Percentiles rank a stretch among this genome's conserved stretches.
Conservation (phyloP, 1,140 invertebrate species). For the Brachionus paranguensis region DNA sequence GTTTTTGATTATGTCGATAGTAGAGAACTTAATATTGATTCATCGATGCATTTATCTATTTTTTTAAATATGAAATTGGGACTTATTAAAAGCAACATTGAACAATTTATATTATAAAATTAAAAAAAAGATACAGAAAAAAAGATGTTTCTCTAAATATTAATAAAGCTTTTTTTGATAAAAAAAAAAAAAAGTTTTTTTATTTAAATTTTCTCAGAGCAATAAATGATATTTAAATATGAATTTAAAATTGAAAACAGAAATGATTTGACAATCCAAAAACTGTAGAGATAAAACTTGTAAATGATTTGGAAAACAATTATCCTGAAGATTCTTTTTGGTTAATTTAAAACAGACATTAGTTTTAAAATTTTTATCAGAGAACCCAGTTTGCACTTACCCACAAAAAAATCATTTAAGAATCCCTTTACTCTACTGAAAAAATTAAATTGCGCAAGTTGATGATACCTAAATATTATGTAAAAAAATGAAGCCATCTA, state of each 20-base stretch:
- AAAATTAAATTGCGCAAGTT: neutral
- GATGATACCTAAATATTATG: neutral
- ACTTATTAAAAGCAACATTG: no score
- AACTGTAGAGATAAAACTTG: neutral
- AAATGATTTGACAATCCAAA: neutral
- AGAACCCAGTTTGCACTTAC: neutral
- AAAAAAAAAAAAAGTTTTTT: no score
- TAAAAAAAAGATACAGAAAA: no score
- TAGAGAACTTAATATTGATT: no score
- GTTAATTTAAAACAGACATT: neutral
- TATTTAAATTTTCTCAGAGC: neutral
- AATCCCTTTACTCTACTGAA: neutral
- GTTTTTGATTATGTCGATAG: no score
- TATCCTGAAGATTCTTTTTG: neutral
- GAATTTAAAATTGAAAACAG: neutral
- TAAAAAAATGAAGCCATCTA: no score
- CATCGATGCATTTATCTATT: no score
- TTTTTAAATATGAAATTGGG: no score
- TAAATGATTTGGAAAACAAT: neutral
- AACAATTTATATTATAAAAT: no score
- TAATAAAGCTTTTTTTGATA: no score
- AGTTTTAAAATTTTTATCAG: neutral
- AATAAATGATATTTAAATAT: neutral
- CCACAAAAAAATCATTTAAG: no score
- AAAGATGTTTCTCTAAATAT: no score